These are phyloP conservation scores for Punctoribates punctum DNA, from an alignment of 2,888 invertebrate genomes.

Conservation along the genomic window DNA sequence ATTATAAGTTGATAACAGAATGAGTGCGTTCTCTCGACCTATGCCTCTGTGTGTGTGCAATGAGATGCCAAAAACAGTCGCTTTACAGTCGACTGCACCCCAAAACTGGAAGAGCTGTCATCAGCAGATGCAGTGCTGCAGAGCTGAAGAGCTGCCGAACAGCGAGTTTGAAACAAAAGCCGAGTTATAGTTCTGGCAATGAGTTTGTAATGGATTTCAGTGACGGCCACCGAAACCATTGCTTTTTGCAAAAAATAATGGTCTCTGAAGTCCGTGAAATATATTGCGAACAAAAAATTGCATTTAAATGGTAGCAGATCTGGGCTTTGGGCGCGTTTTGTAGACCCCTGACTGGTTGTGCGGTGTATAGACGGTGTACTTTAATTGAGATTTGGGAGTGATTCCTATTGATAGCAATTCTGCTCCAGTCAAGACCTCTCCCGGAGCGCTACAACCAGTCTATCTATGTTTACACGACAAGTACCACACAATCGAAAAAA, in stretches of 20 bases:
- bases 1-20: constrained; percentile 31
- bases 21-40: constrained; percentile 5
- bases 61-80: constrained; percentile 35
- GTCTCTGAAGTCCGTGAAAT: constrained; percentile 20
- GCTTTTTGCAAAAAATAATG: neutral
- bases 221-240: neutral
- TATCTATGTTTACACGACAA: constrained; percentile 36
- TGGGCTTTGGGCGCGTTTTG: constrained; percentile 30
- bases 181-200: constrained; percentile 11
- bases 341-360: constrained; percentile 30
- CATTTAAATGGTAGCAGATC: constrained; percentile 24
- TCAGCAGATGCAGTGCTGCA: constrained; percentile 30
- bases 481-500: constrained; percentile 38
- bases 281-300: neutral
- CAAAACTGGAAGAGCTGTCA: constrained; percentile 33
- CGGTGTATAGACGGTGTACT: constrained; percentile 27
- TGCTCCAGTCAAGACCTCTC: constrained; percentile 25
- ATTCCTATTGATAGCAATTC: constrained; percentile 23
- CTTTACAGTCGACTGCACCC: constrained; percentile 32
- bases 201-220: constrained; percentile 16
- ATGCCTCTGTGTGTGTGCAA: constrained; percentile 24
- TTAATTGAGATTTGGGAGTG: constrained; percentile 38
- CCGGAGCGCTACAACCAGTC: constrained; percentile 34
- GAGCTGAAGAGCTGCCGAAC: constrained; percentile 30
- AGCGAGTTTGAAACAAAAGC: constrained; percentile 18